Evolutionary conservation across 2,113 vertebrate species (phyloP), one percentile per base, ranked within the genome.

Genomic region (Ailuropoda melanoleuca): DNA sequence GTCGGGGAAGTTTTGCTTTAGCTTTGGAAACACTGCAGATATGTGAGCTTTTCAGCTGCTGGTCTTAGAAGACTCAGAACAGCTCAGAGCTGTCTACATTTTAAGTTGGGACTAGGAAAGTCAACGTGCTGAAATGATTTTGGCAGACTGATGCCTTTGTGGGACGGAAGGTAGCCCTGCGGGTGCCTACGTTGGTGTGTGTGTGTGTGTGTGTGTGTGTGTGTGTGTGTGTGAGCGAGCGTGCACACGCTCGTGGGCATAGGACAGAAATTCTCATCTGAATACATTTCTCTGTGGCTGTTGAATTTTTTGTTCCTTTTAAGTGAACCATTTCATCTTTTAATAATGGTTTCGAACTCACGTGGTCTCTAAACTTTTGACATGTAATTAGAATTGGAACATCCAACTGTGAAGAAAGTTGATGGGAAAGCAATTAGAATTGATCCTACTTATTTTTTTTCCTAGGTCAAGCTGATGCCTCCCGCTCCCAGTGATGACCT

Each of bases 401-500:
- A 9, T 56, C 50, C 39, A 2, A 1, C 37, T 37, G 82, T 6
- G 90, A 39, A 86, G 50, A 78, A 8, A 74, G 64, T 15, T 17
- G 21, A 58, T 94, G 78, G 58, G 75, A 37, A 88, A 92, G 43
- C 90, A 90, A 14, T 96, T 68, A 86, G 17, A 86, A 62, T 39
- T 88, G 93, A 96, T 93, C 43, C 94, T 31, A 11, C 83, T 97
- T 93, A 2, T 96, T 29, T 97, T 86, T 97, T 97, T n/a, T 37
- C 26, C 4, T 98, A 99, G 99, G 99, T 99, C 86, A 99, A 99
- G 95, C 98, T 99, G 58, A 99, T 99, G 99, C 99, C 99, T 93
- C 99, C 99, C 0, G 99, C 99, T 6, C 99, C 99, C 15, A 99
- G 99, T 15, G 99, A 99, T 11, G 99, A 99, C 98, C 99, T 99